Conservation (phyloP, 2,888 invertebrate genomes). For the Ectobius pallidus region DNA sequence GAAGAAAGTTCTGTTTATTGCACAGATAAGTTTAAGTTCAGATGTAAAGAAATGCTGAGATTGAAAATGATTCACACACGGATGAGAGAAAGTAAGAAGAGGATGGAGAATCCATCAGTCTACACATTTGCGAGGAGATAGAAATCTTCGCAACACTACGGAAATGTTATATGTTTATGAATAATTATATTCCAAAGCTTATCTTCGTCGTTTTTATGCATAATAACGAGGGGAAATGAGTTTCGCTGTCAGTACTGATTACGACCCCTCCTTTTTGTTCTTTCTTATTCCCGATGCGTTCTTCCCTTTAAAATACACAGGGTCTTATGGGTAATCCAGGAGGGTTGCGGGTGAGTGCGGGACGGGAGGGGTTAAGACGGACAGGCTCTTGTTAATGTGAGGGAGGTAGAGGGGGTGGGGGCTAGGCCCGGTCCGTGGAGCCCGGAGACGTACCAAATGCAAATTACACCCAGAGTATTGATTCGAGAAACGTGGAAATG, state of each 20-base stretch:
- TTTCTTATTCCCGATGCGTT: constrained; percentile 17
- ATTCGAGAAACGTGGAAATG: constrained; percentile 42
- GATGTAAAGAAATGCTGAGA: too few species aligned
- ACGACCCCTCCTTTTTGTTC: constrained; percentile 22
- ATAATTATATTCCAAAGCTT: constrained; percentile 16
- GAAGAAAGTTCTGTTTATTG: too few species aligned
- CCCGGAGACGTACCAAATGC: constrained; percentile 42
- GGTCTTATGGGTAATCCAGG: constrained; percentile 35
- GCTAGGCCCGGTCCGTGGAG: constrained; percentile 30
- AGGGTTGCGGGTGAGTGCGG: constrained; percentile 1
- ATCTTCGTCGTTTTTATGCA: constrained; percentile 2
- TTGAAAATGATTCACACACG: too few species aligned
- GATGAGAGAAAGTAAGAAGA: too few species aligned
- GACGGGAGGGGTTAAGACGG: constrained; percentile 37
- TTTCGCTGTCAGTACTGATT: constrained; percentile 34
- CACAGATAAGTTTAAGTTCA: too few species aligned
- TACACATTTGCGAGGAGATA: too few species aligned
- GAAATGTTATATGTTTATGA: constrained; percentile 14
- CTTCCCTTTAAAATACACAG: constrained; percentile 30
- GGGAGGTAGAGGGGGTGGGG: constrained; percentile 28
- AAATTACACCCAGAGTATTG: constrained; percentile 42
- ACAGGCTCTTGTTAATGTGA: constrained; percentile 41
- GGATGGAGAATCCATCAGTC: too few species aligned
- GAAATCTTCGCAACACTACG: not conserved
- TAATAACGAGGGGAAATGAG: constrained; percentile 32